Evolutionary conservation across 2,113 vertebrate genomes (phyloP).

Genomic region (Phalacrocorax aristotelis): DNA sequence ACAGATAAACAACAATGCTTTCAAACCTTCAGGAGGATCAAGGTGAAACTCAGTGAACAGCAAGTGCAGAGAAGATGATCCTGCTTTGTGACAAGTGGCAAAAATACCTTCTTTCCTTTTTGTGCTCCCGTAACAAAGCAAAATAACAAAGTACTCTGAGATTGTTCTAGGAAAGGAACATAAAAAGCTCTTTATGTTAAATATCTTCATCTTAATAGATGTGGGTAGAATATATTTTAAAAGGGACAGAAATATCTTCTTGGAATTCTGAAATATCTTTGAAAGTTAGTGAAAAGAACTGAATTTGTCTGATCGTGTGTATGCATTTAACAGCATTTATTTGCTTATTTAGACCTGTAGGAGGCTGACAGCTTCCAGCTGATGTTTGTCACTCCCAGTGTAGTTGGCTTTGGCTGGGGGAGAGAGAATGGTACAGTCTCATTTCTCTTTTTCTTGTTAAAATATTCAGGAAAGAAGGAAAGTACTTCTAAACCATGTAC

Average conservation of each 20-base stretch:
- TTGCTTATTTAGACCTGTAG: neutral
- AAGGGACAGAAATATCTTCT: neutral
- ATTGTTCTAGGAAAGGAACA: neutral
- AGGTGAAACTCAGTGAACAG: constrained; percentile 39
- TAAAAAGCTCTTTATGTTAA: constrained; percentile 14
- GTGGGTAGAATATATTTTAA: neutral
- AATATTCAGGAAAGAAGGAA: neutral
- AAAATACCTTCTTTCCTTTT: constrained; percentile 36
- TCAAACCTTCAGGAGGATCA: constrained; percentile 47
- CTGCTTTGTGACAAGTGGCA: constrained; percentile 15
- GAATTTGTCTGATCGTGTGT: neutral
- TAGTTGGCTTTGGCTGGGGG: neutral
- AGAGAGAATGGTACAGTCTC: neutral
- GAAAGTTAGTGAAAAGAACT: neutral
- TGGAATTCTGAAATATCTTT: neutral
- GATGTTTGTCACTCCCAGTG: neutral
- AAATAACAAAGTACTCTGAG: neutral
- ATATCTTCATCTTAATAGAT: neutral
- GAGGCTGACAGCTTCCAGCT: neutral
- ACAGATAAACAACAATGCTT: constrained; percentile 49
- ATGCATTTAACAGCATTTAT: neutral
- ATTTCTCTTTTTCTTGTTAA: neutral
- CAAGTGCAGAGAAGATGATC: neutral
- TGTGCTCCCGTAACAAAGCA: neutral
- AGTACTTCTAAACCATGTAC: neutral